phyloP scores from a whole-genome alignment of 2,797 vertebrate species.

The Sebastes cheni region DNA sequence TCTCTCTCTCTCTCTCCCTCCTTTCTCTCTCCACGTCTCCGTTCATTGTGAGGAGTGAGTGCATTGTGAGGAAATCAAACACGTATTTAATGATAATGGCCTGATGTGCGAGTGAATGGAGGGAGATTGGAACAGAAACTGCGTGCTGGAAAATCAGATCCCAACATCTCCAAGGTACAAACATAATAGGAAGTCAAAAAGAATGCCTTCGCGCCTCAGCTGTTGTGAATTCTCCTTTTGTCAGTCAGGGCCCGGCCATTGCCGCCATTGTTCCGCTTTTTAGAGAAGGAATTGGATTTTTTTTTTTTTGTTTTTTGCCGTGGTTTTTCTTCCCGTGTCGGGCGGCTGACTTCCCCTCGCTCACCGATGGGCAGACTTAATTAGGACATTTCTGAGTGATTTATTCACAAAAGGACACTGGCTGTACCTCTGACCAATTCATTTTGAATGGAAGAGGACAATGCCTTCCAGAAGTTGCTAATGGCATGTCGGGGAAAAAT shows the following conservation, averaged over 20 bases:
- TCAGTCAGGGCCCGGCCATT: conserved; percentile 71
- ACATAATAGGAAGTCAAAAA: conserved; percentile 83
- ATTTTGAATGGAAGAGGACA: conserved; percentile 62
- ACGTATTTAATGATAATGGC: conserved; percentile 82
- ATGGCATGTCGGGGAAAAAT: conserved; percentile 53
- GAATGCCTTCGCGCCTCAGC: conserved; percentile 78
- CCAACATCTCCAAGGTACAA: conserved; percentile 79
- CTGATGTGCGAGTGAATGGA: conserved; percentile 74
- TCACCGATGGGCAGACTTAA: conserved; percentile 78
- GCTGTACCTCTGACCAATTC: conserved; percentile 67
- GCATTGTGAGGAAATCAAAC: conserved; percentile 81
- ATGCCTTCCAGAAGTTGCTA: conserved; percentile 52
- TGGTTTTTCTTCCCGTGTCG: conserved; percentile 26
- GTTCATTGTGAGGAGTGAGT: conserved; percentile 57
- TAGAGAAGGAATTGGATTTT: conserved; percentile 83
- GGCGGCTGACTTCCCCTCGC: conserved; percentile 53
- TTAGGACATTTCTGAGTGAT: conserved; percentile 81
- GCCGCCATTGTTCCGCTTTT: conserved; percentile 79
- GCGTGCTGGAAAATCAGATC: conserved; percentile 78
- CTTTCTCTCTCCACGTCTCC: conserved; percentile 45
- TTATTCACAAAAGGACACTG: conserved; percentile 80
- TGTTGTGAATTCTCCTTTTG: conserved; percentile 83
- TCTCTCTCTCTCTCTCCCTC: conserved; percentile 30
- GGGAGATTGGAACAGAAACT: conserved; percentile 68
- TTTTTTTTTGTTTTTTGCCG: conserved; percentile 16